Base-by-base conservation (phyloP, 2,888 invertebrate species). In the Cephus runcator region DNA sequence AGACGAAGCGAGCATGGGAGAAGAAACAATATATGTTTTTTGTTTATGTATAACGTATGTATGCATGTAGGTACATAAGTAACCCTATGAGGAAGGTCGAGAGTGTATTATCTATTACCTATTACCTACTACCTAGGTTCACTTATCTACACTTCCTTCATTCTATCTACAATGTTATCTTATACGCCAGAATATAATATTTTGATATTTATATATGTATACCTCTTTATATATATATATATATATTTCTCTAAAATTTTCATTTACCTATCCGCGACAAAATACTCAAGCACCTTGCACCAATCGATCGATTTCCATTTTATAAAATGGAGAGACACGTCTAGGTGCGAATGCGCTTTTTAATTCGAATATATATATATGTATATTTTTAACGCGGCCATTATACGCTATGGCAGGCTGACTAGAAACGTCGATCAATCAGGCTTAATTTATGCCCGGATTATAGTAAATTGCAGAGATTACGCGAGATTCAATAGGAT, bases 121-220 rank as follows among this genome's bases (percentile, higher is more conserved):
- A 40, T 15, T 6, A 40, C 40, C 6, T 56, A 56, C 56, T 6
- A 40, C 40, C 6, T 56, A 56, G 23, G 6, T 56, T 23, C 56
- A 56, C 31, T 36, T 75, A 75, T 40, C 35, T 75, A 75, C 75
- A 35, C 40, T 56, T 30, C 23, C 75, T 15, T 75, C 35, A 31
- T 35, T 68, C 69, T 75, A 75, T 68, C 35, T 56, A 56, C 56
- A 56, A 23, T 56, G 15, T 56, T 56, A 56, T 56, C 56, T 56
- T 23, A 56, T 56, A 56, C 56, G 56, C 2, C 56, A 56, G 56
- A 56, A 71, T 71, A 71, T 30, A 71, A 71, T 71, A 33, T 31
- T 71, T 71, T 34, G 71, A 71, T 31, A 71, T 71, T 33, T 71
- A 71, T 15, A 71, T 34, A 71, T 71, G 31, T 71, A 71, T 71